Evolutionary conservation across 2,888 invertebrate species (phyloP).

Genomic region (Toxonevra muliebris): DNA sequence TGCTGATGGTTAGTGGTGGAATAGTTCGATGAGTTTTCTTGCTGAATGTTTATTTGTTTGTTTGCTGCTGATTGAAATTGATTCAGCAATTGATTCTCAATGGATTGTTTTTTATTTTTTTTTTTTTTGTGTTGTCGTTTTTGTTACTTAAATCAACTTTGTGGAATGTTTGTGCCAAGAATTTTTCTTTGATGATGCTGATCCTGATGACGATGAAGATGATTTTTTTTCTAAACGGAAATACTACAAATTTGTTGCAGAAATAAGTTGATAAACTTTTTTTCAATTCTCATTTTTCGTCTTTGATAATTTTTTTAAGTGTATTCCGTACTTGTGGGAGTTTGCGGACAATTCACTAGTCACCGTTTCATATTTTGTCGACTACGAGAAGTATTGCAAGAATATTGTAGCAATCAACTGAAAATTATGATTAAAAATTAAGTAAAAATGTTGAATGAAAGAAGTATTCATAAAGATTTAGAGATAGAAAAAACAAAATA

Average conservation of each 20-base stretch:
- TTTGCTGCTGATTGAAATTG: constrained; percentile 42
- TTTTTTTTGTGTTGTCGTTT: constrained; percentile 5
- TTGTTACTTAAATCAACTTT: constrained; percentile 1
- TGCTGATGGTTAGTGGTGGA: constrained; percentile 1
- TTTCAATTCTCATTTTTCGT: too few species aligned
- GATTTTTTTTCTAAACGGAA: background rate
- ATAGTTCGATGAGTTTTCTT: constrained; percentile 11
- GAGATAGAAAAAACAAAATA: too few species aligned
- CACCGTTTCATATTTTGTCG: too few species aligned
- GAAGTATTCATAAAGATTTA: too few species aligned
- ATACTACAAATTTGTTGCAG: background rate
- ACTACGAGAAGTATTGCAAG: too few species aligned
- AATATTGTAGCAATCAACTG: too few species aligned
- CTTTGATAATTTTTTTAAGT: too few species aligned
- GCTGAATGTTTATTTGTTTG: constrained; percentile 9
- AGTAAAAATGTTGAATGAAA: too few species aligned
- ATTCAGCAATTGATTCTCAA: constrained; percentile 46
- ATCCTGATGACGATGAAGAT: background rate
- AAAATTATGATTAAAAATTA: too few species aligned
- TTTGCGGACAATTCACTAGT: too few species aligned
- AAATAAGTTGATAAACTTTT: too few species aligned
- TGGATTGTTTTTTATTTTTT: constrained; percentile 30
- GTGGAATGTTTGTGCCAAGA: background rate
- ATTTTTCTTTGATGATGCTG: background rate
- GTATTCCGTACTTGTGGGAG: too few species aligned